These are phyloP conservation scores for Chionis minor DNA, from an alignment of 2,113 vertebrate genomes.

Conservation along the genomic window DNA sequence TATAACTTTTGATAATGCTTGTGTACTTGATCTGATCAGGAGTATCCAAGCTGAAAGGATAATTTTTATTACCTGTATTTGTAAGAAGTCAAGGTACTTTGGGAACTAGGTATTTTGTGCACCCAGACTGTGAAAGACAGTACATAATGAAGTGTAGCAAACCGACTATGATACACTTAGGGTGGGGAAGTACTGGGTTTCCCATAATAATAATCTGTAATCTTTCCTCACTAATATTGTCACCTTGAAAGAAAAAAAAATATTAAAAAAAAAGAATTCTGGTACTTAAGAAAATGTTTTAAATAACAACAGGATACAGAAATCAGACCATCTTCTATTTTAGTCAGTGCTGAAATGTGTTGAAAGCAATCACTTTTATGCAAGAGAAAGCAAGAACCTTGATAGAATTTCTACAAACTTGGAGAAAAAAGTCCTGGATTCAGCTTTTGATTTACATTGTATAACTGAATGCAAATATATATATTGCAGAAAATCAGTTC, in stretches of 20 bases:
- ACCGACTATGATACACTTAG: not conserved
- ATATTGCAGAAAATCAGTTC: not conserved
- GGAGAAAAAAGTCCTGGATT: not conserved
- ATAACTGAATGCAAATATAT: not conserved
- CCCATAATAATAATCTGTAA: not conserved
- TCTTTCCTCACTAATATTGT: not conserved
- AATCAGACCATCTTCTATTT: not conserved
- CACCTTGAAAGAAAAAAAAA: not conserved
- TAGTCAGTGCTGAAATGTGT: not conserved
- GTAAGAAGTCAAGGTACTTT: not conserved
- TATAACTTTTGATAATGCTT: not conserved
- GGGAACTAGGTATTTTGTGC: not conserved
- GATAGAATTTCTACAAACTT: not conserved
- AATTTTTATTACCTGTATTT: not conserved
- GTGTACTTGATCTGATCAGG: not conserved
- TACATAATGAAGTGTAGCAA: not conserved
- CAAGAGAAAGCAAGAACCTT: not conserved
- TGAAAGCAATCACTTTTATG: not conserved
- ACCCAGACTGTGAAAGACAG: not conserved
- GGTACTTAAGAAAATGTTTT: not conserved
- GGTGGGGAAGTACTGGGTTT: not conserved
- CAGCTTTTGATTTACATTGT: not conserved
- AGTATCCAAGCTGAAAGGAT: not conserved
- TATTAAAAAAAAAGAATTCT: not conserved
- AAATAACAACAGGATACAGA: not conserved